A percentile compares a stretch with the other conserved stretches of the same genome.
Evolutionary conservation across 2,888 invertebrate species (phyloP).

Genomic region (Doris montereyensis): DNA sequence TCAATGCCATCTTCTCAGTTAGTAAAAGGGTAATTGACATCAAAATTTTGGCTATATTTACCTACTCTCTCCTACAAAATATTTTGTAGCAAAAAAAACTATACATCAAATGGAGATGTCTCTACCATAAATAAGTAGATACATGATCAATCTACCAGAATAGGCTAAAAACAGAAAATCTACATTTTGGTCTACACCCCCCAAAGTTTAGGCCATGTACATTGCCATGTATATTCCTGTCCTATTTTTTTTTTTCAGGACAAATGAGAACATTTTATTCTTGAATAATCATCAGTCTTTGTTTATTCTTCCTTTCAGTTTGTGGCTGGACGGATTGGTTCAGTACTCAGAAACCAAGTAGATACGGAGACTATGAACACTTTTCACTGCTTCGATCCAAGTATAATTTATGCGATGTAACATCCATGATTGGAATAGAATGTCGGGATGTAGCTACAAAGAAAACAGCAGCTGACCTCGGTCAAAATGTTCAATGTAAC

Average conservation of each 20-base stretch:
- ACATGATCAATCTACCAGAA: too few species aligned
- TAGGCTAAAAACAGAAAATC: too few species aligned
- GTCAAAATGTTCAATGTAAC: slow-evolving; percentile 22
- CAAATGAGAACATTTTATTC: too few species aligned
- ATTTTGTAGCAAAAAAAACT: too few species aligned
- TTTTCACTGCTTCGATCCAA: not conserved
- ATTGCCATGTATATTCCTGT: not conserved
- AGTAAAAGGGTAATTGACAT: too few species aligned
- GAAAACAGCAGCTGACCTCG: slow-evolving; percentile 22
- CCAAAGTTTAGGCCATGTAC: not conserved
- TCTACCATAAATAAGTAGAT: too few species aligned
- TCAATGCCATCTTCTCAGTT: too few species aligned
- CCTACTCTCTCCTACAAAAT: too few species aligned
- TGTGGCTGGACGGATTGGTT: slow-evolving; percentile 33
- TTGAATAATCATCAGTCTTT: not conserved
- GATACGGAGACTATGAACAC: slow-evolving; percentile 2
- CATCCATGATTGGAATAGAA: slow-evolving; percentile 3
- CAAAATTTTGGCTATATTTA: too few species aligned
- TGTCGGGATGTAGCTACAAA: slow-evolving; percentile 20
- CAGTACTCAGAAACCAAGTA: slow-evolving; percentile 1
- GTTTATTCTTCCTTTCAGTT: not conserved
- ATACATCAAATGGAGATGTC: too few species aligned
- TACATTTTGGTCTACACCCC: too few species aligned
- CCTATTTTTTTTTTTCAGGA: not conserved
- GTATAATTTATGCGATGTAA: slow-evolving; percentile 4